These are phyloP conservation scores for Sarcophaga subvicina DNA, from an alignment of 2,888 invertebrate species.

Conservation along the genomic window DNA sequence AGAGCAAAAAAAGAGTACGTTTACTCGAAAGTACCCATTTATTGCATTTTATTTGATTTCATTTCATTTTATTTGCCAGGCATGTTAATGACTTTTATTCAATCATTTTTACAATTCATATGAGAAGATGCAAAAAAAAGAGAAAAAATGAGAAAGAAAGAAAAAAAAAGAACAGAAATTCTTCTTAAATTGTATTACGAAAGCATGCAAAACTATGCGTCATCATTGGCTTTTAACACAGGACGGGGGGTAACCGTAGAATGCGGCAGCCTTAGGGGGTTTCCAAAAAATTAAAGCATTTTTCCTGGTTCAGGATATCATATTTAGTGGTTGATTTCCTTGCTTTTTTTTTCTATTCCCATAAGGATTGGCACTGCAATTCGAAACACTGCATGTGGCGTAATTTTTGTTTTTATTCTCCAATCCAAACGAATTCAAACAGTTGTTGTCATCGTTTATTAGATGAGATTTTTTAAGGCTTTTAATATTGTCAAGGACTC, in stretches of 20 bases:
- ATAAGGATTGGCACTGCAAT: constrained; percentile 61
- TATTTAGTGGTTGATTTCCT: constrained; percentile 26
- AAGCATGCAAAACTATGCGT: constrained; percentile 36
- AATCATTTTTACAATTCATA: constrained; percentile 59
- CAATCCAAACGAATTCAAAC: constrained; percentile 52
- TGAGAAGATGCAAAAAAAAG: constrained; percentile 15
- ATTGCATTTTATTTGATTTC: constrained; percentile 9
- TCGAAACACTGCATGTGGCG: constrained; percentile 65
- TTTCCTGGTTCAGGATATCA: no score
- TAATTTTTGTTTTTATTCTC: constrained; percentile 12
- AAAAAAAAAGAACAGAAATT: background rate
- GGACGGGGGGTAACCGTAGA: constrained; percentile 46
- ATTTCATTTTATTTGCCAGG: background rate
- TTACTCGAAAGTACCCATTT: background rate
- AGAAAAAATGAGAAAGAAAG: background rate
- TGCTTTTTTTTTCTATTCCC: background rate
- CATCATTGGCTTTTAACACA: background rate
- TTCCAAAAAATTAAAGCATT: background rate
- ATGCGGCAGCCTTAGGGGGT: constrained; percentile 62
- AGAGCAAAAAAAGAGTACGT: background rate
- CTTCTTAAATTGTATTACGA: background rate
- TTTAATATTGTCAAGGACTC: constrained; percentile 38
- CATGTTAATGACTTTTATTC: constrained; percentile 61
- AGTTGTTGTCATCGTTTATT: constrained; percentile 61
- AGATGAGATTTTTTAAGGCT: constrained; percentile 57